Base-by-base conservation (phyloP, 2,797 vertebrate species). In the Glyptemys insculpta region DNA sequence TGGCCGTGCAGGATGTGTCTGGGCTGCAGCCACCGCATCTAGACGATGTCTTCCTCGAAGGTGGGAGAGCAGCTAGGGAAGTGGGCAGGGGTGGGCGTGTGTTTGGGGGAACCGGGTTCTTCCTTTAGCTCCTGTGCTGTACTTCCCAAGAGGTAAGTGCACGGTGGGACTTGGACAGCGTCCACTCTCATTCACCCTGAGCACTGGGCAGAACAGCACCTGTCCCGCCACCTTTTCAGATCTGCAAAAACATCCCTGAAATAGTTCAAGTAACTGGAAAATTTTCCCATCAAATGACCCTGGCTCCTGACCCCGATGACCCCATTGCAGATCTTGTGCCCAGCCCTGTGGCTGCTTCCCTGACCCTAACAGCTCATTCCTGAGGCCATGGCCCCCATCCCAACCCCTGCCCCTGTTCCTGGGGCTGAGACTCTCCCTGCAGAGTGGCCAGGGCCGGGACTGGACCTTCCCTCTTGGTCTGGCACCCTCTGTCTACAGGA, bases 31-130 rank as follows among this genome's bases (percentile, higher is more conserved):
- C 96, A 0, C 91, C 95, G 23, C 95, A 82, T 79, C 56, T 96
- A 89, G 97, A 98, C 14, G 86, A 97, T 0, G 97, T 93, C 81
- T 98, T 97, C 93, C 95, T 97, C 1, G 95, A 97, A 97, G 98
- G 98, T 98, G 47, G 91, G 93, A 10, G n/a, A 1, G 21, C 10
- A 1, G 12, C 68, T 29, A 12, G 37, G 1, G 34, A 68, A 37
- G 65, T 37, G 65, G n/a, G 9, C 19, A 41, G 65, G 18, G 10
- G 44, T 11, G 47, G 44, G 4, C 5, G 14, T 6, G 37, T 76
- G 72, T 76, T 23, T 7, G 44, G 29, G 29, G 15, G 14, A 5
- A 19, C n/a, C 1, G 8, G 65, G n/a, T 23, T 41, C n/a, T 72
- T 72, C 21, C 65, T 41, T 37, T 72, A 41, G 11, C n/a, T 72